Evolutionary conservation across 2,113 vertebrate genomes (phyloP), one percentile per base, ranked within the genome.

Genomic region (Cinclus cinclus): DNA sequence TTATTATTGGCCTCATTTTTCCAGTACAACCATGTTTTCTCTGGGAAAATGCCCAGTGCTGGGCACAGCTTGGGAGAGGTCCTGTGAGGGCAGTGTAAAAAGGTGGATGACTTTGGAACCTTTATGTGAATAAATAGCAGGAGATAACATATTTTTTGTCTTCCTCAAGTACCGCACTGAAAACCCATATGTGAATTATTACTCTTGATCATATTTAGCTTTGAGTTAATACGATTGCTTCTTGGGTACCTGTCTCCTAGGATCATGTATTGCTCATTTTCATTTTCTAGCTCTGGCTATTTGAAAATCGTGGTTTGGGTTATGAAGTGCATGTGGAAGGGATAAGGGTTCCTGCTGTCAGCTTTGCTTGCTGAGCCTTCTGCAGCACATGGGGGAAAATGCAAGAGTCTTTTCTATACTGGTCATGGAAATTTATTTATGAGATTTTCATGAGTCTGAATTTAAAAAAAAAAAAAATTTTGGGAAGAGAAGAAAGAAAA

Each of bases 1-100:
- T 84, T 94, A 13, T 68, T 87, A 25, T 56, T 94, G 87, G 83
- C 83, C 83, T 56, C 31, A 24, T 81, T n/a, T 70, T 75, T 63
- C 59, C 47, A n/a, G 42, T 44, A 37, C 47, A 49, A 39, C 20
- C 33, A 2, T 89, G 41, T 89, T 93, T 87, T 46, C 60, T 10
- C 83, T 94, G 94, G 95, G 69, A 65, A 55, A 11, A 53, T 64
- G 89, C 83, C 92, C 35, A 20, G 85, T 22, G 55, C 67, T 2
- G 8, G 88, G 74, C 74, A 91, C 19, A 41, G 75, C 68, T 52
- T 1, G 0, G 79, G 69, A 84, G 65, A 79, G 79, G 68, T 86
- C 71, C 59, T 49, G 23, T 6, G 70, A 88, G 92, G 75, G 67
- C 83, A 81, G 23, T 1, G 28, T 10, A 30, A 17, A 47, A 65